Evolutionary conservation across 2,113 vertebrate species (phyloP).

Genomic region (Damaliscus lunatus): DNA sequence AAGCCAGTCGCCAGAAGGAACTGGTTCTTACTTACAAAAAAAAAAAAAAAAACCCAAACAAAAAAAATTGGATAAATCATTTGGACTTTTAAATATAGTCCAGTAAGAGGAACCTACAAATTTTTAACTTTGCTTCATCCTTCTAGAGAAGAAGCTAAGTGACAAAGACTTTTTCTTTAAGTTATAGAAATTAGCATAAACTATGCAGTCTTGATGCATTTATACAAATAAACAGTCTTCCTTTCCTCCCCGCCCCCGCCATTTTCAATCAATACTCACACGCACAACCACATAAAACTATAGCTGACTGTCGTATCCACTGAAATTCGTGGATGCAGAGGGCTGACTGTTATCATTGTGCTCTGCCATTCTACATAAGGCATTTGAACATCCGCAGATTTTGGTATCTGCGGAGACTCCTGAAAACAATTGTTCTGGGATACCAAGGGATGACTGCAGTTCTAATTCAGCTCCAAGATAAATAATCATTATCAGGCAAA

Average conservation of each 20-base stretch:
- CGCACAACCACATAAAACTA: neutral
- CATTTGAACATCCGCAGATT: neutral
- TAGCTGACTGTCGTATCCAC: neutral
- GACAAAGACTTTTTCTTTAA: neutral
- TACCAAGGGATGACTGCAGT: neutral
- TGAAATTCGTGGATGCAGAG: neutral
- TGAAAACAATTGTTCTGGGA: neutral
- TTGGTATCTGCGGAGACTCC: neutral
- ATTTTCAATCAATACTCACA: neutral
- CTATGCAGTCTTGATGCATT: neutral
- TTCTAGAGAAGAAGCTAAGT: neutral
- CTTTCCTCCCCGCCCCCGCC: neutral
- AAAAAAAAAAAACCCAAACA: neutral
- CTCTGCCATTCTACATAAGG: neutral
- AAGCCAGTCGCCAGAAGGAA: neutral
- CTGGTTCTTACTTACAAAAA: neutral
- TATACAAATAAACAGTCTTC: neutral
- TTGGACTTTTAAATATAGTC: neutral
- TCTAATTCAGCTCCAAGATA: neutral
- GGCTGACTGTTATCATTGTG: neutral
- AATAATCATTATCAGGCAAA: neutral
- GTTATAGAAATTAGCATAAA: neutral
- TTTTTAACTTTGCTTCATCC: neutral
- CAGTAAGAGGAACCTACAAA: neutral
- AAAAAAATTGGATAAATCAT: neutral